A percentile compares a stretch with the other conserved stretches of the same genome.
phyloP scores from a whole-genome alignment of 2,113 vertebrate genomes.

The Poicephalus gulielmi region DNA sequence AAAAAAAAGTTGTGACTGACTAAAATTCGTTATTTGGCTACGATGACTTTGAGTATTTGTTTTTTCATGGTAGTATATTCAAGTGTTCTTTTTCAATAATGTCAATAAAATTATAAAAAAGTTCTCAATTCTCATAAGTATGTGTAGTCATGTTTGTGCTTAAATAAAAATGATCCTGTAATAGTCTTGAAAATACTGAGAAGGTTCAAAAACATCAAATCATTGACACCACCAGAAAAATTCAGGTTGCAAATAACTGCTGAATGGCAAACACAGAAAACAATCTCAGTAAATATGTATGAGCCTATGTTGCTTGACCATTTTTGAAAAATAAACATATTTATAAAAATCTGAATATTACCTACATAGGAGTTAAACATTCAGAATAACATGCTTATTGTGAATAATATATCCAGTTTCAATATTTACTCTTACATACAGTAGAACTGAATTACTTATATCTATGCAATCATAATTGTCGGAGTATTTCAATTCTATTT shows the following conservation, averaged over 20 bases:
- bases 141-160: neutral
- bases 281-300: neutral
- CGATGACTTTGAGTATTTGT: neutral
- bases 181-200: neutral
- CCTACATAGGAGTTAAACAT: neutral
- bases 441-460: neutral
- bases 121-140: neutral
- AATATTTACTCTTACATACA: neutral
- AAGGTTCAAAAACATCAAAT: neutral
- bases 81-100: neutral
- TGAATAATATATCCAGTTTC: slow-evolving; percentile 35
- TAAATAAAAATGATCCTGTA: neutral
- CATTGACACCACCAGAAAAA: neutral
- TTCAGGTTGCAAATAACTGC: neutral
- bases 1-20: neutral
- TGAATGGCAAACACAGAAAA: neutral
- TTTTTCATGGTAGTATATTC: neutral
- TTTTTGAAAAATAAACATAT: slow-evolving; percentile 25
- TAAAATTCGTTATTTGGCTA: neutral
- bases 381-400: neutral
- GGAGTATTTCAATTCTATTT: neutral
- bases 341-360: slow-evolving; percentile 13
- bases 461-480: neutral
- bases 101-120: neutral
- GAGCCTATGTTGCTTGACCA: neutral